Evolutionary conservation across 2,113 vertebrate genomes (phyloP), one percentile per base, ranked within the genome.

Genomic region (Limnothrissa miodon): DNA sequence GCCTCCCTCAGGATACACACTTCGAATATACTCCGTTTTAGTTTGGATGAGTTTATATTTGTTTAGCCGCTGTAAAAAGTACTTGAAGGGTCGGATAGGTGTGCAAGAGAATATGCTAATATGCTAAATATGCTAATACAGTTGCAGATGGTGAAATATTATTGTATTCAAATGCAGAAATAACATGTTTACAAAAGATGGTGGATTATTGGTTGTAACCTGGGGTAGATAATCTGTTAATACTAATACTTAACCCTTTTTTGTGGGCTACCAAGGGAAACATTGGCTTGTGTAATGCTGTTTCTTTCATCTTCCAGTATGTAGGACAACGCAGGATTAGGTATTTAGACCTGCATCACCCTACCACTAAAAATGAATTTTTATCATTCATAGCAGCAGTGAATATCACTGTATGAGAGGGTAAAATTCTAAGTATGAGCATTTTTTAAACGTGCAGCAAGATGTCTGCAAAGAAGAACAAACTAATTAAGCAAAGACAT

Each of bases 301-400:
- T 33, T 36, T 36, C 13, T 29, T 33, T 36, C 29, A 29, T 15
- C 66, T 33, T 74, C 33, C 29, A 36, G 66, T 74, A 74, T 74
- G 66, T 74, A 74, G 66, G 66, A 36, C 66, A 74, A 19, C 19
- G 33, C 66, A 36, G 66, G 66, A 74, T 74, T 74, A 74, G 25
- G 29, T 33, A 74, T 74, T 70, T 70, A 33, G 29, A 70, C 62
- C 33, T 70, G 9, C 56, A 36, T 36, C 66, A 74, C 66, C 66
- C 25, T 15, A 33, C 66, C 66, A 74, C 66, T 36, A 33, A 0
- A 74, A 74, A 74, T 15, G 11, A 4, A 74, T 39, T 74, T 74
- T 13, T 17, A 36, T 74, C 29, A 74, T 74, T 33, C 25, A 11
- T 66, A 36, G 66, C 66, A 15, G 66, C 66, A 74, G 66, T 13